These are phyloP conservation scores for Phalacrocorax aristotelis DNA, from an alignment of 2,113 vertebrate genomes.

Conservation along the genomic window DNA sequence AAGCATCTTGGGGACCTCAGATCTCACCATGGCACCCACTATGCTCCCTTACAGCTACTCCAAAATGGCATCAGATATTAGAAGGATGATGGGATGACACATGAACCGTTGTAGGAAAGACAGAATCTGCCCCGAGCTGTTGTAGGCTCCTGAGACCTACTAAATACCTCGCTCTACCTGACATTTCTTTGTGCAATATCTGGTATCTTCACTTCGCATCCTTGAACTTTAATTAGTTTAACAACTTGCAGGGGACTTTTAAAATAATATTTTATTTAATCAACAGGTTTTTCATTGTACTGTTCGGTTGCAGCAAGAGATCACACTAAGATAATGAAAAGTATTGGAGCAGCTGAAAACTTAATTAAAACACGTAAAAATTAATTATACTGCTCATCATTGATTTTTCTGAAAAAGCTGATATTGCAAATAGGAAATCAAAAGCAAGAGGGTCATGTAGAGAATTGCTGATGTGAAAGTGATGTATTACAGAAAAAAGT, in stretches of 20 bases:
- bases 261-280: conserved; percentile 20
- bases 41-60: not conserved
- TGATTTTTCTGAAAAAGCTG: conserved; percentile 58
- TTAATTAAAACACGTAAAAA: conserved; percentile 66
- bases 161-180: not conserved
- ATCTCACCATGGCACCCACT: not conserved
- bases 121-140: not conserved
- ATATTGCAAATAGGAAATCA: conserved; percentile 58
- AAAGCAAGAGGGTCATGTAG: conserved; percentile 42
- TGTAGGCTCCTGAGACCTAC: not conserved
- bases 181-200: not conserved
- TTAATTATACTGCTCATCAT: conserved; percentile 47
- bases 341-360: conserved; percentile 40
- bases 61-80: not conserved
- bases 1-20: not conserved
- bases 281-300: conserved; percentile 19
- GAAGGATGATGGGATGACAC: not conserved
- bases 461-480: not conserved
- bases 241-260: conserved; percentile 12
- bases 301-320: not conserved
- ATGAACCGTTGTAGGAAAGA: not conserved
- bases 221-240: conserved; percentile 34
- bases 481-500: not conserved
- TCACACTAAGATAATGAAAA: conserved; percentile 34
- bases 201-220: not conserved